Base-by-base conservation (phyloP, 2,113 vertebrate genomes). In the Porphyrio hochstetteri region DNA sequence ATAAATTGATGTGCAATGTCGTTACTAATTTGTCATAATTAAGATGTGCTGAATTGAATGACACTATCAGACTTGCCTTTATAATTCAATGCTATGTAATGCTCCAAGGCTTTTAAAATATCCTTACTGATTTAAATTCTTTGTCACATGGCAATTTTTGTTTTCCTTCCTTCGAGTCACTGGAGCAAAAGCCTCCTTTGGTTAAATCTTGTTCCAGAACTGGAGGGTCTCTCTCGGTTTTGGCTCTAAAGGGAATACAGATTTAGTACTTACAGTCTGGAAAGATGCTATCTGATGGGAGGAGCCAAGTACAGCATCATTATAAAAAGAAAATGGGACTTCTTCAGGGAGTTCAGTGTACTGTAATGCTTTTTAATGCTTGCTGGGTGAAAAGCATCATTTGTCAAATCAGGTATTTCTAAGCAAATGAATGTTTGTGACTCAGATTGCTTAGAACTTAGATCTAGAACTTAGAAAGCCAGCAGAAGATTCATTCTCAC, bases 1-100 rank as follows among this genome's bases (percentile, higher is more conserved):
- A 5, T 59, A 67, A 74, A 35, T 67, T 60, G 86, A 92, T 95
- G 80, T 65, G 91, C 86, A 96, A 88, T 96, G 76, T 96, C 88
- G 0, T 86, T 64, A 87, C 3, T 8, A 74, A 60, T 91, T 80
- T 79, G 36, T 67, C 21, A 14, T 69, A 71, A 85, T 53, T 82
- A 68, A 81, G 77, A 71, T 61, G 56, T 7, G 23, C 33, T 77
- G 60, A 93, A 48, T 82, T 85, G 80, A 92, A 86, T 82, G 63
- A 82, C 90, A 95, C 67, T 96, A 79, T 92, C 86, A 76, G 16
- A 86, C 63, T 92, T 79, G 4, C 0, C 31, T 65, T 91, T 76
- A 27, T 63, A 85, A 38, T 57, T 55, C 19, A 27, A 4, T 88
- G 48, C 31, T 72, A 50, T 68, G 18, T 71, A 85, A 53, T 56